Base-by-base conservation (phyloP, 23 tunicate genomes). In the Halocynthia roretzi region DNA sequence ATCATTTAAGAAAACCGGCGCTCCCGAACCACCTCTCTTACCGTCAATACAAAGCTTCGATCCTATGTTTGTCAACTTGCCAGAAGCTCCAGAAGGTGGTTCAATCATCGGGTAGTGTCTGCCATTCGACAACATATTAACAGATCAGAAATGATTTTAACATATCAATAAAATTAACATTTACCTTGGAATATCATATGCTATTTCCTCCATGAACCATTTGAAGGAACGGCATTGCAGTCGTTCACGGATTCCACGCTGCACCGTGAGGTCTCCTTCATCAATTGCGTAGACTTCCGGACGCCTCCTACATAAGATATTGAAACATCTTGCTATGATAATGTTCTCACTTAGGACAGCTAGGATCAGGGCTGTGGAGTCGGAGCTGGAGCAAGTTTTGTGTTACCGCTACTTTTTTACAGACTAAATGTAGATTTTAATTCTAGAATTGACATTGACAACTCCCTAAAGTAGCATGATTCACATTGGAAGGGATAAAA, bases 201-300 rank as follows among this genome's bases (percentile, higher is more conserved):
- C 99, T 6, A 94, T 94, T 69, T 77, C 82, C 78, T 87, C 85
- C 99, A 94, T 94, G 80, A 87, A 94, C 99, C 99, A 94, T 53
- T 77, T 80, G 50, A 94, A 94, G 7, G 89, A 77, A 6, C 94
- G 71, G 71, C 99, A 94, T 44, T 94, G 86, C 11, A 94, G 76
- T 73, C 71, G 72, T n/a, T 77, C 60, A 5, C 90, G 80, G n/a
- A 88, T 50, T 0, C 86, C 86, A 20, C 40, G 61, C 53, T 62
- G 86, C 49, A 50, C 81, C 8, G 90, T 76, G 11, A 94, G 51
- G 60, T 94, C 99, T 0, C 96, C 96, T 5, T 87, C 19, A 52
- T 82, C 86, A 31, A 94, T 68, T 50, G 62, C 51, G 66, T 81
- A 76, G 53, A 84, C 94, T 57, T 85, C 86, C 0, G 99, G 99